Percentiles rank a stretch among this genome's conserved stretches.
phyloP scores from a whole-genome alignment of 2,113 vertebrate species.

The Leuciscus idus region DNA sequence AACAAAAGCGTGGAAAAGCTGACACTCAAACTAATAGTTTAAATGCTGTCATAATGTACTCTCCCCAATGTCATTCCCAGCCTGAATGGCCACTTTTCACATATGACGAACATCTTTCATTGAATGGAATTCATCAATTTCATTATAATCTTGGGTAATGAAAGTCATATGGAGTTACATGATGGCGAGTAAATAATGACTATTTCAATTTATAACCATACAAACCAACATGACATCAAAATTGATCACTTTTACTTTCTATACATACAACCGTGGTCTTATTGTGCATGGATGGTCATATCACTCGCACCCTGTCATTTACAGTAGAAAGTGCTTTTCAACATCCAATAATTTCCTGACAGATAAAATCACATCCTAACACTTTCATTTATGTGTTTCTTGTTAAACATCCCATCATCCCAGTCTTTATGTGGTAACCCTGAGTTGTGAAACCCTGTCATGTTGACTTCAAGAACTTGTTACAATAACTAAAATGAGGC shows the following conservation, averaged over 20 bases:
- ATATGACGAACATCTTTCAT: not conserved
- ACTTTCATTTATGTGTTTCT: not conserved
- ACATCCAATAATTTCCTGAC: not conserved
- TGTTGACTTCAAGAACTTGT: constrained; percentile 5
- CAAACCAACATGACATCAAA: not conserved
- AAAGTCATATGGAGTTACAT: not conserved
- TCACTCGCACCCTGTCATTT: not conserved
- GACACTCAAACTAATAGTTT: not conserved
- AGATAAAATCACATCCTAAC: not conserved
- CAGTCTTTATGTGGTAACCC: not conserved
- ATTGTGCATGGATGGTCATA: not conserved
- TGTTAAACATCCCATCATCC: not conserved
- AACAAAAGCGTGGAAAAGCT: not conserved
- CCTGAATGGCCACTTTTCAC: not conserved
- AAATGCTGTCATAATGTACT: not conserved
- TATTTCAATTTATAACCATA: not conserved
- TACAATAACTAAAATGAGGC: not conserved
- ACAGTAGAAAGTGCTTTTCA: not conserved
- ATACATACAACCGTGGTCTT: not conserved
- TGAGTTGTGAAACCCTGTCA: not conserved
- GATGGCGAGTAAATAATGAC: not conserved
- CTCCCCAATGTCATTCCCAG: not conserved
- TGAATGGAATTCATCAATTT: not conserved
- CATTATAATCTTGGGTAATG: not conserved
- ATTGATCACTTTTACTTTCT: not conserved